Evolutionary conservation across 2,888 invertebrate species (phyloP).

Genomic region (Sericinus montela): DNA sequence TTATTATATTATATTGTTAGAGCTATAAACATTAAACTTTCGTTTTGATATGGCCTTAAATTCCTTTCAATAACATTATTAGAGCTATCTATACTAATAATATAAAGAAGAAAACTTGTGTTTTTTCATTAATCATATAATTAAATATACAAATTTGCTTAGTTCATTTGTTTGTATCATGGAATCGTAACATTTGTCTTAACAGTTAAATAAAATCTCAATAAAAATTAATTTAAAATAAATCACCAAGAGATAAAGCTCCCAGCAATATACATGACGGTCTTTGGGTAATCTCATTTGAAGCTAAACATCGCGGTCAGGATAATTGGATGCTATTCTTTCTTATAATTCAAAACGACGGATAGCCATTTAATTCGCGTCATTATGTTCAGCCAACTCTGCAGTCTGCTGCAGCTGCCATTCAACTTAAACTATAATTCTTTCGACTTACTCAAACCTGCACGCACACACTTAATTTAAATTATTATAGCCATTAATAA

Average conservation of each 20-base stretch:
- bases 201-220: no score
- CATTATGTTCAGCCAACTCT: not conserved
- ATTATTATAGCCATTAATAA: not conserved
- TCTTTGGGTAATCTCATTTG: slow-evolving; percentile 7
- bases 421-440: not conserved
- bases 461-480: not conserved
- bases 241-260: not conserved
- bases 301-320: not conserved
- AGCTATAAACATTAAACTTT: no score
- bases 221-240: not conserved
- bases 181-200: no score
- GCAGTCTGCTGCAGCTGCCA: not conserved
- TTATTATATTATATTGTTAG: no score
- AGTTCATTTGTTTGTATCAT: no score
- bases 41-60: no score
- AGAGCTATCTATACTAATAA: no score
- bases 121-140: no score
- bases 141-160: no score
- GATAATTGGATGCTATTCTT: slow-evolving; percentile 14
- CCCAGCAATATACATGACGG: slow-evolving; percentile 1
- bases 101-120: no score
- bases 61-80: no score
- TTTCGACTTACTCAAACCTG: not conserved
- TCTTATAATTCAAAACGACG: slow-evolving; percentile 3
- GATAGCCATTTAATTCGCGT: slow-evolving; percentile 10